Base-by-base conservation (phyloP, 2,888 invertebrate genomes). In the Palloptera scutellata region DNA sequence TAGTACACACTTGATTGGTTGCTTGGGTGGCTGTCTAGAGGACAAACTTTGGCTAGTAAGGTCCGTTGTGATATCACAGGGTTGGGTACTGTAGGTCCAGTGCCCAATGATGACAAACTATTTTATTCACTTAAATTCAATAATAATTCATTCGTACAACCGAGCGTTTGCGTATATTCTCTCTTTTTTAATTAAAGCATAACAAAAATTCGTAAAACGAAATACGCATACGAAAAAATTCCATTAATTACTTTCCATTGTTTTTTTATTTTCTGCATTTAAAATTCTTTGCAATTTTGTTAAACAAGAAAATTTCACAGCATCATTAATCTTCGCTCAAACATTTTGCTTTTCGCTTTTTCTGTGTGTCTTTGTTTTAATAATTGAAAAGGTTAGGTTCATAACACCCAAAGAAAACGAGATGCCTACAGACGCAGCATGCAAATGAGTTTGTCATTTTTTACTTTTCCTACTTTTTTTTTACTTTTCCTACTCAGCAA, bases 261-360 rank as follows among this genome's bases (percentile, higher is more conserved):
- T 43, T 58, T 41, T 15, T 41, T 13, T n/a, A 19, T 57, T 40
- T 48, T n/a, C 12, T 15, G 54, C 20, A 57, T 57, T 19, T 57
- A 20, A 13, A 40, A 57, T 30, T 57, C 15, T 40, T 40, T 40
- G 30, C 57, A 15, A 57, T 30, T n/a, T 57, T 40, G 8, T 20
- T 13, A 12, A 48, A n/a, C 60, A 60, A 60, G 45, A 41, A 30
- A 20, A 61, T 51, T 52, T 61, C 42, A 41, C 42, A 20, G 61
- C 52, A 61, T 52, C 61, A 61, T 61, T 61, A 52, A 52, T 61
- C 61, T 61, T 61, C 42, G 53, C 42, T 51, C 52, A 61, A 61
- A 52, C 17, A 15, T 51, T 52, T 61, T 52, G 30, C 52, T 41
- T 30, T 5, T 19, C 6, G 10, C 5, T 48, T 48, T 48, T 8